Base-by-base conservation (phyloP, 2,797 vertebrate genomes). In the Onychomys leucogaster region DNA sequence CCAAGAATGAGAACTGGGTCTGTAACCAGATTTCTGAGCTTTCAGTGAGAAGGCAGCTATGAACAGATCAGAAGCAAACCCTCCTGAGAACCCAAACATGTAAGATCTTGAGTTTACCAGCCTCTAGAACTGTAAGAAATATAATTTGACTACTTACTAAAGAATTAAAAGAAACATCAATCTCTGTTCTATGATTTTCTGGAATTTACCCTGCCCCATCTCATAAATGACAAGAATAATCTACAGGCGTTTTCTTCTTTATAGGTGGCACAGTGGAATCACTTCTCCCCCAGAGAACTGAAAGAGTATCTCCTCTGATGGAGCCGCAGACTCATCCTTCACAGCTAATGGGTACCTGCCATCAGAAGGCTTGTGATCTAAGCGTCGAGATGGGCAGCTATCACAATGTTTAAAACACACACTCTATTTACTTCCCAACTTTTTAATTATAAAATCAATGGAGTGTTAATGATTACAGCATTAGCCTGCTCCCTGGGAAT, bases 371-470 rank as follows among this genome's bases (percentile, higher is more conserved):
- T 75, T 93, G 86, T 86, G 94, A 95, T 82, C 85, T 78, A 77
- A 94, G 73, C 73, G 59, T 27, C 6, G 84, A 98, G 96, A 98
- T 94, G 94, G 97, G 97, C 77, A 97, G 90, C 82, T 83, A 55
- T n/a, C 96, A 94, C 90, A 95, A 55, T 76, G 25, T 85, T 97
- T 91, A 97, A 97, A 98, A 97, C 84, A 95, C 87, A 96, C 96
- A 97, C 88, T 98, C 80, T 98, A 87, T 98, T 98, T 98, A 98
- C 97, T 98, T 97, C 97, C 87, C 87, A 96, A 97, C 77, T 94
- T 98, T 98, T 98, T 98, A 98, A 98, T 98, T 98, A 98, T 97
- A 97, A 98, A 99, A 98, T 98, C 98, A 98, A 98, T 98, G 95
- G 96, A 98, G 95, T 97, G 98, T 98, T 98, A 98, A 98, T 98